phyloP scores from a whole-genome alignment of 2,113 vertebrate species.

The Paracanthobrama guichenoti region DNA sequence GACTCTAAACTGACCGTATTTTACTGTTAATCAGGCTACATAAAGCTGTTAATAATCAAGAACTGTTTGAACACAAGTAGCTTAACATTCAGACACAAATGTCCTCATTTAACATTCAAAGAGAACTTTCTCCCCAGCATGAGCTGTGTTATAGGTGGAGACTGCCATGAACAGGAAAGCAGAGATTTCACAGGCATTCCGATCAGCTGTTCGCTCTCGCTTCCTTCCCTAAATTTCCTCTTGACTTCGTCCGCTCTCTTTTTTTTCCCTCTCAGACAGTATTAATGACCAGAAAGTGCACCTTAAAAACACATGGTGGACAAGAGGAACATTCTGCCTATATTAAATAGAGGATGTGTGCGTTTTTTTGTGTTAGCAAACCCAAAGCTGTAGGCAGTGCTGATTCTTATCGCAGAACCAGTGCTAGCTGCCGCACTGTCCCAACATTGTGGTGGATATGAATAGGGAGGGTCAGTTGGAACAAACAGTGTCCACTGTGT shows the following conservation, averaged over 20 bases:
- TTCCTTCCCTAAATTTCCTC: slow-evolving; percentile 8
- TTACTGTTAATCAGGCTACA: not conserved
- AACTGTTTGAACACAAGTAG: slow-evolving; percentile 25
- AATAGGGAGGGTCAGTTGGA: slow-evolving; percentile 38
- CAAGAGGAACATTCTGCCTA: not conserved
- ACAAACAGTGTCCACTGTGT: slow-evolving; percentile 36
- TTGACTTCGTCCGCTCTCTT: not conserved
- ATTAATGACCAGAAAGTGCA: not conserved
- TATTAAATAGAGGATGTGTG: not conserved
- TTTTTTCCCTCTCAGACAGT: not conserved
- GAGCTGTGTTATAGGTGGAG: slow-evolving; percentile 46
- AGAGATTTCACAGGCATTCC: slow-evolving; percentile 48
- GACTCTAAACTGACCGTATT: not conserved
- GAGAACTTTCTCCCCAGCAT: not conserved
- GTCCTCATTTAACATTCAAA: slow-evolving; percentile 9
- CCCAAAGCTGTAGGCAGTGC: slow-evolving; percentile 12
- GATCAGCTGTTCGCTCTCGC: slow-evolving; percentile 37
- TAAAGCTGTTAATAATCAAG: not conserved
- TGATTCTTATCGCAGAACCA: slow-evolving; percentile 24
- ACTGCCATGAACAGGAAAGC: slow-evolving; percentile 49
- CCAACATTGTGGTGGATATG: slow-evolving; percentile 33
- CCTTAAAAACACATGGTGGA: not conserved
- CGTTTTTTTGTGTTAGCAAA: not conserved
- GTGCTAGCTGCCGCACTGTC: slow-evolving; percentile 29
- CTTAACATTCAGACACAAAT: not conserved